These are phyloP conservation scores for Eriosoma lanigerum DNA, from an alignment of 1,140 invertebrate genomes.

Conservation along the genomic window DNA sequence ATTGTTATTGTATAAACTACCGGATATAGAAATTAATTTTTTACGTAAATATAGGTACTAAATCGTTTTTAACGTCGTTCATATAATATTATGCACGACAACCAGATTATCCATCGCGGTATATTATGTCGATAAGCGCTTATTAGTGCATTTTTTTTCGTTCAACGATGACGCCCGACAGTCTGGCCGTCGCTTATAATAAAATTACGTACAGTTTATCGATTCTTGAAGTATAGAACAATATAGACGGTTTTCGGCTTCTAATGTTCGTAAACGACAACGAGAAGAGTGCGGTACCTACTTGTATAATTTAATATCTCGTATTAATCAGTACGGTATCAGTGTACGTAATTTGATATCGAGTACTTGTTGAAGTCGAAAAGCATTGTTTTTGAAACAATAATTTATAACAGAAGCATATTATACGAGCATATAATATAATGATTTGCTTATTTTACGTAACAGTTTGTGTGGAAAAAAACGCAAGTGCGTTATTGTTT, in stretches of 20 bases:
- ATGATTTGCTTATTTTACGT: background rate
- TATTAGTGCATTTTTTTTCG: background rate
- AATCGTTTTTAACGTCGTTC: background rate
- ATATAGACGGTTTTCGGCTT: background rate
- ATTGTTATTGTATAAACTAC: background rate
- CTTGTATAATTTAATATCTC: background rate
- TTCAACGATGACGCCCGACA: background rate
- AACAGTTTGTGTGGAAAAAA: background rate
- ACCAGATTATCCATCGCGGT: too few relatives aligned
- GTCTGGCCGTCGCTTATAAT: background rate
- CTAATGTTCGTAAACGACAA: background rate
- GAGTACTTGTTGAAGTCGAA: background rate
- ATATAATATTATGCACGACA: too few relatives aligned
- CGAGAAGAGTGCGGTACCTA: background rate
- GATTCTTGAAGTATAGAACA: background rate
- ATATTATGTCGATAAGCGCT: background rate
- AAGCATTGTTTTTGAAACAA: slow-evolving; percentile 35
- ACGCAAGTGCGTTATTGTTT: slow-evolving; percentile 19
- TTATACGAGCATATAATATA: background rate
- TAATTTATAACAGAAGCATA: slow-evolving; percentile 25
- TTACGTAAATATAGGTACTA: background rate
- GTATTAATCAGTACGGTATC: too few relatives aligned
- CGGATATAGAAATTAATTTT: background rate
- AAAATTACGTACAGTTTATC: background rate
- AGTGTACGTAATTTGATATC: background rate